These are phyloP conservation scores for Tuta absoluta DNA, from an alignment of 2,888 invertebrate genomes.

Conservation along the genomic window DNA sequence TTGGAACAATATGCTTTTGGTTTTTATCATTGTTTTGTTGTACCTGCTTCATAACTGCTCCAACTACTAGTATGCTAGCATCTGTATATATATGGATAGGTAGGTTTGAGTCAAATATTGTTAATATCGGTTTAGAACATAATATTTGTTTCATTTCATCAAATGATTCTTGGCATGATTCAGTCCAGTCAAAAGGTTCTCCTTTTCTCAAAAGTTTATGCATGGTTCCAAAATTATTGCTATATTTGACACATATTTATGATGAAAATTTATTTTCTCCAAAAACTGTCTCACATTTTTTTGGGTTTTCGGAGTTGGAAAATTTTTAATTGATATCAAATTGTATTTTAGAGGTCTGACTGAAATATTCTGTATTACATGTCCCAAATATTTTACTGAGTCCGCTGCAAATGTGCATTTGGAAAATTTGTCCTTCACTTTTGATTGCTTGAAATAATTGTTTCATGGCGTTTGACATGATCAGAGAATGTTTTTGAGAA, in stretches of 20 bases:
- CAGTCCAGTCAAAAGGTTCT: slow-evolving; percentile 36
- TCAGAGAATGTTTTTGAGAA: slow-evolving; percentile 10
- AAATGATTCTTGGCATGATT: slow-evolving; percentile 36
- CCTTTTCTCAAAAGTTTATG: slow-evolving; percentile 40
- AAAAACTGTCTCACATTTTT: slow-evolving; percentile 36
- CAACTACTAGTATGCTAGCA: slow-evolving; percentile 36
- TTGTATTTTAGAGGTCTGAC: slow-evolving; percentile 39
- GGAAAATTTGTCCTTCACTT: slow-evolving; percentile 9
- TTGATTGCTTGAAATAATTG: slow-evolving; percentile 8
- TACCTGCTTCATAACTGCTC: slow-evolving; percentile 38
- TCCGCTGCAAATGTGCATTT: slow-evolving; percentile 14
- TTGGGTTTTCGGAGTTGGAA: slow-evolving; percentile 24
- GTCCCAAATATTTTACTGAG: slow-evolving; percentile 32
- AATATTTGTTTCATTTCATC: slow-evolving; percentile 32
- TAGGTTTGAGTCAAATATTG: slow-evolving; percentile 37
- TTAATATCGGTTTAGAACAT: slow-evolving; percentile 35
- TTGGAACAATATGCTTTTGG: slow-evolving; percentile 36
- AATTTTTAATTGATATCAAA: slow-evolving; percentile 33
- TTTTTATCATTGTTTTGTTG: slow-evolving; percentile 31
- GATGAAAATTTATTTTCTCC: slow-evolving; percentile 32
- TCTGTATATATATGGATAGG: slow-evolving; percentile 42
- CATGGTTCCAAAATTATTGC: slow-evolving; percentile 39
- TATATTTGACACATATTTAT: slow-evolving; percentile 36
- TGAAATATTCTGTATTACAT: slow-evolving; percentile 40
- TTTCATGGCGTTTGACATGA: slow-evolving; percentile 4